A percentile compares a stretch with the other conserved stretches of the same genome.
phyloP scores from a whole-genome alignment of 2,113 vertebrate genomes.

The Gadus chalcogrammus region DNA sequence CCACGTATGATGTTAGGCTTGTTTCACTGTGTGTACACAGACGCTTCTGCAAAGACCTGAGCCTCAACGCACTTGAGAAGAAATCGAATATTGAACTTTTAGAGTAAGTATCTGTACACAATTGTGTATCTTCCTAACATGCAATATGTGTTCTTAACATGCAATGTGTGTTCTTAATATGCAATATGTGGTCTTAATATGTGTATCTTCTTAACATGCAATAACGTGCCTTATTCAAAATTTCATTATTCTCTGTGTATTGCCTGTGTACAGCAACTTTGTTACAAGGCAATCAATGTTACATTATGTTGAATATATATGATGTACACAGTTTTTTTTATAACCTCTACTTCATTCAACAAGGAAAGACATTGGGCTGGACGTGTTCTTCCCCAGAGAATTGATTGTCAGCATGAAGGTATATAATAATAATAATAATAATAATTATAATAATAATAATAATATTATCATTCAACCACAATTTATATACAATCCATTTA shows the following conservation, averaged over 20 bases:
- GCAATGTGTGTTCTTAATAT: no score
- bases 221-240: no score
- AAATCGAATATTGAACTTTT: constrained; percentile 91
- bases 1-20: not conserved
- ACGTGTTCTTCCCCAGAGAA: constrained; percentile 88
- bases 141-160: not conserved
- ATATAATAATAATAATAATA: not conserved
- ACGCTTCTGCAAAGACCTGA: constrained; percentile 95
- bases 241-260: no score
- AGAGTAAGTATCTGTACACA: constrained; percentile 76
- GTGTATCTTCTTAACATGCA: not conserved
- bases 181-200: no score
- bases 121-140: not conserved
- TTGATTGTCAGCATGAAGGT: constrained; percentile 90
- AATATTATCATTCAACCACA: not conserved
- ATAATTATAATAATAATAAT: no score
- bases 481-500: not conserved
- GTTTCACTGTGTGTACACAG: constrained; percentile 55
- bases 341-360: not conserved
- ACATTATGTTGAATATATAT: no score
- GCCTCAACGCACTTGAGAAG: constrained; percentile 87
- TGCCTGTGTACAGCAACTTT: no score
- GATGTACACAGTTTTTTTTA: no score
- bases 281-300: no score
- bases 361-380: constrained; percentile 91